phyloP scores from a whole-genome alignment of 2,888 invertebrate species.

The Acronicta alni region DNA sequence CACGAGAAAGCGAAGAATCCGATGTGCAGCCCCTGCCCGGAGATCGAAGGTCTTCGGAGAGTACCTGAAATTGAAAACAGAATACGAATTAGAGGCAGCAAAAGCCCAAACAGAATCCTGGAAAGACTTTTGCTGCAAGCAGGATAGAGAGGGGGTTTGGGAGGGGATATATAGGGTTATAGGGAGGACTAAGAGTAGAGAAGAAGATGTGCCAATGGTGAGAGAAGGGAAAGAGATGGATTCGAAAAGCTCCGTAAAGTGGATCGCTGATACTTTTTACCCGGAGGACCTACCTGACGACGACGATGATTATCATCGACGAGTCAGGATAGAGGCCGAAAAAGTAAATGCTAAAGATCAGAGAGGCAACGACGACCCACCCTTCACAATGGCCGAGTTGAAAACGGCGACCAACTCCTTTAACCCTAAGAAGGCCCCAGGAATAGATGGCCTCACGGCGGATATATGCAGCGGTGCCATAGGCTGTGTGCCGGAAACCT shows the following conservation, averaged over 20 bases:
- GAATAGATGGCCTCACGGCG: constrained; percentile 18
- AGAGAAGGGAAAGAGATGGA: not conserved
- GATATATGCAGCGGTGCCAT: constrained; percentile 12
- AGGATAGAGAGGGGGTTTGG: constrained; percentile 24
- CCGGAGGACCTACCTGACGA: not conserved
- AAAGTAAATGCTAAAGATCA: not conserved
- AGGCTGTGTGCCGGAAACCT: too few relatives aligned
- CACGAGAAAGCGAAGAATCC: constrained; percentile 10
- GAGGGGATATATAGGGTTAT: constrained; percentile 1
- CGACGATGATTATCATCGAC: not conserved
- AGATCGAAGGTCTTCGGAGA: constrained; percentile 31
- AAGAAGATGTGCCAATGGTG: constrained; percentile 7
- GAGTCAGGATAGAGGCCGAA: constrained; percentile 16
- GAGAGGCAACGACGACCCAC: constrained; percentile 35
- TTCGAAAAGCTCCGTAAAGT: not conserved
- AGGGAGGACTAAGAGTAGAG: constrained; percentile 3
- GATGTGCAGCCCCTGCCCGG: constrained; percentile 5
- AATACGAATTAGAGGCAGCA: constrained; percentile 21
- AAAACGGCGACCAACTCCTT: constrained; percentile 8
- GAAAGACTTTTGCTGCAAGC: constrained; percentile 45
- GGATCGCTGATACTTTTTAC: constrained; percentile 3
- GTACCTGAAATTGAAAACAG: constrained; percentile 33
- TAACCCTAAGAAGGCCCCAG: constrained; percentile 40
- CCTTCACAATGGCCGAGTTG: not conserved
- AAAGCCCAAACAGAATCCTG: constrained; percentile 39